phyloP scores from a whole-genome alignment of 2,888 invertebrate genomes.

The Carterocephalus palaemon region DNA sequence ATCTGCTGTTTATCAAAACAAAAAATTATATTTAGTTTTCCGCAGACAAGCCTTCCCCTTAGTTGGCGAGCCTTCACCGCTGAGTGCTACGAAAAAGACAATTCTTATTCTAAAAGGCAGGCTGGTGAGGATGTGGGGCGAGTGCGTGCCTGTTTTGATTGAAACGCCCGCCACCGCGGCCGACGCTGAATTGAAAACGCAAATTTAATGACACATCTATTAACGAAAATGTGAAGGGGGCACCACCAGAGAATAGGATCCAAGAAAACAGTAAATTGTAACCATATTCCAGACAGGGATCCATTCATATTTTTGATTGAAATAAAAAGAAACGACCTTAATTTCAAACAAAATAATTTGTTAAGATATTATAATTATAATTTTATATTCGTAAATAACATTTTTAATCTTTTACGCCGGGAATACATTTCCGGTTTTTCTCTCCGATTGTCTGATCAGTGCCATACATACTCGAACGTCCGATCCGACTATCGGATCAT shows the following conservation, averaged over 20 bases:
- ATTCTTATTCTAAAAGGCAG: conserved; percentile 77
- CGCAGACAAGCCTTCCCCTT: conserved; percentile 45
- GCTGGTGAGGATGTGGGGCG: conserved; percentile 71
- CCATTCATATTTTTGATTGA: conserved; percentile 23
- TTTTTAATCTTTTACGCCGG: no score
- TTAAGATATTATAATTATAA: neutral
- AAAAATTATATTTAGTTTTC: neutral
- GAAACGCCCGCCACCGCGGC: conserved; percentile 55
- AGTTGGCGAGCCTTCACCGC: conserved; percentile 47
- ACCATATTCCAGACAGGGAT: conserved; percentile 35
- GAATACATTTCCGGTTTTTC: no score
- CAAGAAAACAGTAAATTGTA: conserved; percentile 41
- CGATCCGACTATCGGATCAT: no score
- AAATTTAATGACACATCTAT: conserved; percentile 76
- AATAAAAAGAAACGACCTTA: conserved; percentile 15
- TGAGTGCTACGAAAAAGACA: conserved; percentile 74
- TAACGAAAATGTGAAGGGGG: conserved; percentile 63
- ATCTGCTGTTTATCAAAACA: no score
- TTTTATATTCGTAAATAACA: neutral
- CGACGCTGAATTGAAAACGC: conserved; percentile 72
- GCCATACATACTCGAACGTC: conserved; percentile 37
- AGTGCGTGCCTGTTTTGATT: conserved; percentile 77
- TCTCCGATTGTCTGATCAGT: no score
- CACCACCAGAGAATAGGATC: conserved; percentile 58
- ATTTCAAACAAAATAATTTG: conserved; percentile 2